Percentiles rank a stretch among this genome's conserved stretches.
Evolutionary conservation across 2,888 invertebrate genomes (phyloP).

Genomic region (Ectemnius continuus): DNA sequence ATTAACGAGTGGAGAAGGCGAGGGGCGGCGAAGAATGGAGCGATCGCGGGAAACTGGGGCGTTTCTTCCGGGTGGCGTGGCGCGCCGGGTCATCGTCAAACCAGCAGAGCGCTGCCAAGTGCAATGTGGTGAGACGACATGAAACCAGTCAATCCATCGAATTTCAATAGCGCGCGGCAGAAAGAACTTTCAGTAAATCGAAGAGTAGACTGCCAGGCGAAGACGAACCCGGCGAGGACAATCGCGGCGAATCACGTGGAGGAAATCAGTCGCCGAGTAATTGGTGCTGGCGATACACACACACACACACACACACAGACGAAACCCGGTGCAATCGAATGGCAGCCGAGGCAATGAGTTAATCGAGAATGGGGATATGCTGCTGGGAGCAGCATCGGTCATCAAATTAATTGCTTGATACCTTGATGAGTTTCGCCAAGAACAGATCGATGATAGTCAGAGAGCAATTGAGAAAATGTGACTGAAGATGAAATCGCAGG

Average conservation of each 20-base stretch:
- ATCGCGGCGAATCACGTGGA: conserved; percentile 35
- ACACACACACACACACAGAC: neutral
- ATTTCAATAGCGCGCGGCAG: conserved; percentile 45
- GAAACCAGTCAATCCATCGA: conserved; percentile 57
- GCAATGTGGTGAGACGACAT: no score
- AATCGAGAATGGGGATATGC: conserved; percentile 26
- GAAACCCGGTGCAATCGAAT: conserved; percentile 29
- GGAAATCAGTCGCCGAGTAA: conserved; percentile 42
- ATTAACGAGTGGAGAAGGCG: no score
- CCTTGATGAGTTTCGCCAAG: no score
- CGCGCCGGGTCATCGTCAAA: no score
- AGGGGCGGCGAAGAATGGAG: no score
- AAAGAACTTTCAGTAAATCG: conserved; percentile 21
- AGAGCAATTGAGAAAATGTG: no score
- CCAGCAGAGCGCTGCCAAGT: no score
- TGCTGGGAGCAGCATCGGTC: neutral
- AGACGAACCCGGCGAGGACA: conserved; percentile 26
- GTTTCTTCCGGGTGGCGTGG: no score
- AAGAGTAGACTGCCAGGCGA: neutral
- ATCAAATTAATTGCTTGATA: no score
- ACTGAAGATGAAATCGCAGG: no score
- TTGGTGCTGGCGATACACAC: conserved; percentile 30
- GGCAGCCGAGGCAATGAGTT: conserved; percentile 46
- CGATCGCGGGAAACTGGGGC: no score
- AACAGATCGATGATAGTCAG: no score